A percentile compares a stretch with the other conserved stretches of the same genome.
These are phyloP conservation scores for Eptesicus fuscus DNA, from an alignment of 2,113 vertebrate genomes.

Conservation along the genomic window DNA sequence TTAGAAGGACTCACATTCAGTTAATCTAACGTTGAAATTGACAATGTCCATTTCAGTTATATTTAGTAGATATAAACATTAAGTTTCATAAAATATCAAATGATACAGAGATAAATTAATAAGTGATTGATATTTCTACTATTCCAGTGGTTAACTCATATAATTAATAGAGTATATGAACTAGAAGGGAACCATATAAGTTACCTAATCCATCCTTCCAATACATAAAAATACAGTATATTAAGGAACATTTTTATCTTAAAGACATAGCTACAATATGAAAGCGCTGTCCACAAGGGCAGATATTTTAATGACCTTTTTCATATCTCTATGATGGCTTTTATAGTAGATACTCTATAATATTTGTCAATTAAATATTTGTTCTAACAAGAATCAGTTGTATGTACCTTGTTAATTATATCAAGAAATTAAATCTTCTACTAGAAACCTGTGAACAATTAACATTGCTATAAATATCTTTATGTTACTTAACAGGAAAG, in stretches of 20 bases:
- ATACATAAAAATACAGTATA: neutral
- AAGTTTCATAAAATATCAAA: neutral
- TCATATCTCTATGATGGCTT: constrained; percentile 15
- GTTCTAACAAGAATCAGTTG: neutral
- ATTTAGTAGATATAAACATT: neutral
- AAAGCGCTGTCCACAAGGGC: neutral
- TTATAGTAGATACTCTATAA: neutral
- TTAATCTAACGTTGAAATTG: constrained; percentile 17
- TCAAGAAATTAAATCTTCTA: constrained; percentile 42
- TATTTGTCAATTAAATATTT: neutral
- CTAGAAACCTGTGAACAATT: neutral
- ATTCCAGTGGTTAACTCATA: neutral
- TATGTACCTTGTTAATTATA: neutral
- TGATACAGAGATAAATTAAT: neutral
- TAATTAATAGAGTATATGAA: neutral
- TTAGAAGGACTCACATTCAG: neutral
- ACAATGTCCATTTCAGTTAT: neutral
- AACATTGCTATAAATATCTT: constrained; percentile 12
- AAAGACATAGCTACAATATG: neutral
- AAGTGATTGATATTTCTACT: neutral
- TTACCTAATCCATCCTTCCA: neutral
- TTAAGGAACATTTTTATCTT: constrained; percentile 28
- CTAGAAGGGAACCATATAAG: neutral
- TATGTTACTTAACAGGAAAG: neutral
- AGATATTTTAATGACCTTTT: constrained; percentile 17